Conservation (phyloP, 2,113 vertebrate species). For the Anoura caudifer region DNA sequence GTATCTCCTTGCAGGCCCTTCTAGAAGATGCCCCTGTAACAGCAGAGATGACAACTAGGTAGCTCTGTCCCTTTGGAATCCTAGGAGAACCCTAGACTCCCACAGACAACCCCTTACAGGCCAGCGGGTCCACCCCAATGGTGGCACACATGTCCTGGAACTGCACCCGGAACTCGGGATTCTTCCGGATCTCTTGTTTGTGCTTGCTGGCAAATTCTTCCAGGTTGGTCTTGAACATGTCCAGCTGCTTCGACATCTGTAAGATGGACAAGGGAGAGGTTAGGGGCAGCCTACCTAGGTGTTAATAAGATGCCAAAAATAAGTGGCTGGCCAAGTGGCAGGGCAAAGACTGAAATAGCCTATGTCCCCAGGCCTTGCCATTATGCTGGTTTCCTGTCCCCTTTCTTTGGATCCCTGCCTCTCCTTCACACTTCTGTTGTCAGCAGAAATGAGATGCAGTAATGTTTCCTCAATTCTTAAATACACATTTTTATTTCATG, state of each 20-base stretch:
- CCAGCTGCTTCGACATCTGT: conserved; percentile 97
- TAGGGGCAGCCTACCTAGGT: not conserved
- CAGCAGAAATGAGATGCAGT: not conserved
- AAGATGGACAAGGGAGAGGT: conserved; percentile 39
- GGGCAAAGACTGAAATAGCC: not conserved
- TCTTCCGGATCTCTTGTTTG: conserved; percentile 97
- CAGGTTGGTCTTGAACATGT: conserved; percentile 94
- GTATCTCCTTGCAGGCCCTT: not conserved
- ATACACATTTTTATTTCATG: not conserved
- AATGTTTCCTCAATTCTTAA: not conserved
- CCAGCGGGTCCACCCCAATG: conserved; percentile 95
- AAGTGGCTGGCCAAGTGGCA: not conserved
- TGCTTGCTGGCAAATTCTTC: conserved; percentile 98
- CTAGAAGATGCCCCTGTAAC: not conserved
- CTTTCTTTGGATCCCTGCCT: not conserved
- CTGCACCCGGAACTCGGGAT: conserved; percentile 92
- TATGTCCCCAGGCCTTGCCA: not conserved
- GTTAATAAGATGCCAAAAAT: not conserved
- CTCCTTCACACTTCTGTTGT: not conserved
- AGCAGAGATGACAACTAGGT: not conserved
- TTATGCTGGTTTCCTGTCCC: not conserved
- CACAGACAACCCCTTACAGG: conserved; percentile 84
- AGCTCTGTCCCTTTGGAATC: not conserved
- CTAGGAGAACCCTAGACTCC: not conserved
- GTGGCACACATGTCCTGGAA: conserved; percentile 99